Conservation (phyloP, 2,797 vertebrate species). For the Siniperca scherzeri region DNA sequence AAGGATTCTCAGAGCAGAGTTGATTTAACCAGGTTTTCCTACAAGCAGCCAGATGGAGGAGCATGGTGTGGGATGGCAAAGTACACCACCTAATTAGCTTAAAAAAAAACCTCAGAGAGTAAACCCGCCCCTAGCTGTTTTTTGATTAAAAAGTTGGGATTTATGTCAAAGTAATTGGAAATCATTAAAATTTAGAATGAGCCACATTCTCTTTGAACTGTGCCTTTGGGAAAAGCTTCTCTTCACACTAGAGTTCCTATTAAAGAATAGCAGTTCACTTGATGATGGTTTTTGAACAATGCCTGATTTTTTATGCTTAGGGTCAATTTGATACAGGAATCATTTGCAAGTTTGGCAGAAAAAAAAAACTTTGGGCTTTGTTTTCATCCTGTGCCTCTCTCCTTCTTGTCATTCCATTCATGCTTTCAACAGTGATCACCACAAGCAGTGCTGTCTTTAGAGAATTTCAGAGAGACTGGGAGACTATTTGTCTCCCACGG, state of each 20-base stretch:
- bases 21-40: constrained; percentile 51
- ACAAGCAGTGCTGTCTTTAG: not conserved
- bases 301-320: constrained; percentile 1
- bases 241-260: constrained; percentile 37
- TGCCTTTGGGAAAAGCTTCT: constrained; percentile 58
- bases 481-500: not conserved
- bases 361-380: not conserved
- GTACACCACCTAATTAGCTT: constrained; percentile 65
- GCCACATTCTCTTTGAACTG: constrained; percentile 68
- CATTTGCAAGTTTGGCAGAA: constrained; percentile 23
- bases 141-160: constrained; percentile 70
- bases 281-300: constrained; percentile 38
- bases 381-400: not conserved
- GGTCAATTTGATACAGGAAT: constrained; percentile 35
- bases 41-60: constrained; percentile 48
- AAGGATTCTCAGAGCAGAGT: constrained; percentile 33
- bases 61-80: constrained; percentile 53
- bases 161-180: constrained; percentile 75
- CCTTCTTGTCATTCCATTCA: not conserved
- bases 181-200: constrained; percentile 73
- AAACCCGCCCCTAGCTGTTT: constrained; percentile 64
- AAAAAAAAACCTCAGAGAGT: constrained; percentile 28
- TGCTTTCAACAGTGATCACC: constrained; percentile 3
- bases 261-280: constrained; percentile 41
- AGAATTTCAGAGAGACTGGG: not conserved